These are phyloP conservation scores for Scolanthus callimorphus DNA, from an alignment of 92 coral and sea anemone species.

Conservation along the genomic window DNA sequence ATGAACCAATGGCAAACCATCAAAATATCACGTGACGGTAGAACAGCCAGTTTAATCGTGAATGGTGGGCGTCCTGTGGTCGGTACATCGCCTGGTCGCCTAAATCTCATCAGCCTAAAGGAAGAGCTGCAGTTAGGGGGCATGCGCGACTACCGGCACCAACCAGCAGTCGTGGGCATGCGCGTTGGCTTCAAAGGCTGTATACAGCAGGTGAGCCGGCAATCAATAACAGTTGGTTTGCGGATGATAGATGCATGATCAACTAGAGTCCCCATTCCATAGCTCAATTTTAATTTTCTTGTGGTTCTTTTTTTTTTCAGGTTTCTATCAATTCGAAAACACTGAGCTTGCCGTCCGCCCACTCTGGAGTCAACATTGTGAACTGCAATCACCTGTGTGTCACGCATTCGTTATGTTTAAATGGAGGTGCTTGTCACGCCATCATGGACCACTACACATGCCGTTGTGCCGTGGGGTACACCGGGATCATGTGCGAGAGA, in stretches of 20 bases:
- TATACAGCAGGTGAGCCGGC: conserved; percentile 26
- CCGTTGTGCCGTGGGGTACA: conserved; percentile 26
- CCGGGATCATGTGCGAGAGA: conserved; percentile 33
- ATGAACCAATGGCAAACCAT: conserved; percentile 38
- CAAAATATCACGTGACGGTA: conserved; percentile 35
- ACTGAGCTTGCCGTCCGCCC: conserved; percentile 20
- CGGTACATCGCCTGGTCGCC: conserved; percentile 45
- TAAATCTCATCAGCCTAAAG: conserved; percentile 10
- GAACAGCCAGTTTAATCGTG: conserved; percentile 31
- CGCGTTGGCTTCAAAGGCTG: conserved; percentile 21
- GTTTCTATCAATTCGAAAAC: conserved; percentile 8
- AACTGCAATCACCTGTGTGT: conserved; percentile 35
- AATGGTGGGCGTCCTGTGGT: conserved; percentile 39
- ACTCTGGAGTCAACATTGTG: conserved; percentile 17
- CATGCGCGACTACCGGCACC: conserved; percentile 17
- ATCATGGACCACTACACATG: conserved; percentile 26
- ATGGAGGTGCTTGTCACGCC: conserved; percentile 30
- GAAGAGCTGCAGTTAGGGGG: conserved; percentile 24
- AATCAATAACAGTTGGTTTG: no score
- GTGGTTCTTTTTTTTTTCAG: conserved; percentile 1
- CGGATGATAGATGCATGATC: no score
- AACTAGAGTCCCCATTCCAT: no score
- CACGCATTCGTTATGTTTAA: conserved; percentile 30
- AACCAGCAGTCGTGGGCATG: conserved; percentile 21
- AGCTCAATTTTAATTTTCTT: no score